Evolutionary conservation across 2,888 invertebrate genomes (phyloP).

Genomic region (Drosophila affinis): DNA sequence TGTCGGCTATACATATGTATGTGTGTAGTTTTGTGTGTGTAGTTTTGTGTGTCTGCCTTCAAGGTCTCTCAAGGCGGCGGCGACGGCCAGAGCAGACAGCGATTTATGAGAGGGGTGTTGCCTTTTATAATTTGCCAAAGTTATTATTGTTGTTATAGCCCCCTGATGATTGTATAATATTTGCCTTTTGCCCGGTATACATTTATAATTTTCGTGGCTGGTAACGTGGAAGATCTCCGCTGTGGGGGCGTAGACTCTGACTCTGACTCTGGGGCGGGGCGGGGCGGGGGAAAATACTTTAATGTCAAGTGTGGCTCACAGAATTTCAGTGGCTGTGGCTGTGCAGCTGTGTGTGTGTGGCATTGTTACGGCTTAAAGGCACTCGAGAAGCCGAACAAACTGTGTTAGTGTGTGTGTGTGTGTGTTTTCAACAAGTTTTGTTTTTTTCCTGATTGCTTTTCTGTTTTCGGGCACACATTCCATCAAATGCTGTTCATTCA

Average conservation of each 20-base stretch:
- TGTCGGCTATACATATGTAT: slow-evolving; percentile 9
- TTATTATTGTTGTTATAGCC: slow-evolving; percentile 23
- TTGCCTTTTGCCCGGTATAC: slow-evolving; percentile 18
- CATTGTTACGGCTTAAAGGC: slow-evolving; percentile 35
- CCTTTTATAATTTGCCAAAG: slow-evolving; percentile 48
- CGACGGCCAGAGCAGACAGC: slow-evolving; percentile 20
- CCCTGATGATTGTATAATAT: slow-evolving; percentile 49
- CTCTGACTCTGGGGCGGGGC: slow-evolving; percentile 16
- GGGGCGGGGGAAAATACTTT: slow-evolving; percentile 28
- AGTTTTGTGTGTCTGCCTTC: slow-evolving; percentile 24
- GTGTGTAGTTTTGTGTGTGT: slow-evolving; percentile 2
- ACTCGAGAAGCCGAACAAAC: slow-evolving; percentile 41
- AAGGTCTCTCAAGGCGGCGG: slow-evolving; percentile 48
- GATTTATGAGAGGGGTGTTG: slow-evolving; percentile 51
- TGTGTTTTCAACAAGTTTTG: slow-evolving; percentile 44
- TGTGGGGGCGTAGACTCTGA: slow-evolving; percentile 33
- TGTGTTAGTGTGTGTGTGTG: slow-evolving; percentile 30
- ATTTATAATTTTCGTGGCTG: slow-evolving; percentile 45
- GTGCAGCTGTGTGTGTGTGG: not conserved
- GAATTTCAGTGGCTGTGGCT: slow-evolving; percentile 19
- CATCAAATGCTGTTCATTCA: slow-evolving; percentile 41
- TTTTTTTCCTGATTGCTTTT: slow-evolving; percentile 30
- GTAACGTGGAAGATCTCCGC: slow-evolving; percentile 28
- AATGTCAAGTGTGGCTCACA: slow-evolving; percentile 65
- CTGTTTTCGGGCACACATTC: slow-evolving; percentile 35